Evolutionary conservation across 2,797 vertebrate species (phyloP).

Genomic region (Alca torda): DNA sequence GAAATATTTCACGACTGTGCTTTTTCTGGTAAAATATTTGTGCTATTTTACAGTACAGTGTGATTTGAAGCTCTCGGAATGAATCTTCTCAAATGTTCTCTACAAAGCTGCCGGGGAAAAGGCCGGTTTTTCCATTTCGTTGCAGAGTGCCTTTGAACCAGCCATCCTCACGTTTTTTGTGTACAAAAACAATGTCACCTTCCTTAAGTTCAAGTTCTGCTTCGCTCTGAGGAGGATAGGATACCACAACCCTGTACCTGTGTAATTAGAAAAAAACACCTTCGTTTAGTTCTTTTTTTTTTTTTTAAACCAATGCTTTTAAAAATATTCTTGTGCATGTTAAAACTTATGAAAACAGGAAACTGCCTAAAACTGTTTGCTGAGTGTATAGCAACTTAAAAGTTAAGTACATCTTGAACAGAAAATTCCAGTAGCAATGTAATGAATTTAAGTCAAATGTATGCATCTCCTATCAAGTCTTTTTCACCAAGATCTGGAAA

Average conservation of each 20-base stretch:
- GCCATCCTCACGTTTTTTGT: conserved; percentile 96
- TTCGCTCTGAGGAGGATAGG: conserved; percentile 97
- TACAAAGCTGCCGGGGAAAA: conserved; percentile 98
- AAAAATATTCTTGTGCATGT: background rate
- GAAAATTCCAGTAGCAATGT: background rate
- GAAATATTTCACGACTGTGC: conserved; percentile 66
- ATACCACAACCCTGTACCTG: conserved; percentile 97
- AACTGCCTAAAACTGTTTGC: background rate
- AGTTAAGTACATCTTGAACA: background rate
- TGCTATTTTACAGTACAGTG: conserved; percentile 66
- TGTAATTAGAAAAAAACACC: background rate
- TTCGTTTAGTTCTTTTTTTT: background rate
- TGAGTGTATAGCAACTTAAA: background rate
- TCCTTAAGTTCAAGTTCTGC: conserved; percentile 99
- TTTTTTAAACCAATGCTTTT: background rate
- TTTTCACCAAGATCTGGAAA: background rate
- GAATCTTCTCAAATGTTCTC: conserved; percentile 87
- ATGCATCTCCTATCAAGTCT: background rate
- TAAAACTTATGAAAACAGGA: background rate
- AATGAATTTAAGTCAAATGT: background rate
- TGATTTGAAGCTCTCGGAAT: conserved; percentile 15
- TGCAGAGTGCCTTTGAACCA: conserved; percentile 99
- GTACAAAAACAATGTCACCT: conserved; percentile 97
- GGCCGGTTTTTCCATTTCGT: conserved; percentile 94
- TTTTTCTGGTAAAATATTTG: conserved; percentile 66